Evolutionary conservation across 2,113 vertebrate genomes (phyloP), one percentile per base, ranked within the genome.

Genomic region (Dolichallabes microphthalmus): DNA sequence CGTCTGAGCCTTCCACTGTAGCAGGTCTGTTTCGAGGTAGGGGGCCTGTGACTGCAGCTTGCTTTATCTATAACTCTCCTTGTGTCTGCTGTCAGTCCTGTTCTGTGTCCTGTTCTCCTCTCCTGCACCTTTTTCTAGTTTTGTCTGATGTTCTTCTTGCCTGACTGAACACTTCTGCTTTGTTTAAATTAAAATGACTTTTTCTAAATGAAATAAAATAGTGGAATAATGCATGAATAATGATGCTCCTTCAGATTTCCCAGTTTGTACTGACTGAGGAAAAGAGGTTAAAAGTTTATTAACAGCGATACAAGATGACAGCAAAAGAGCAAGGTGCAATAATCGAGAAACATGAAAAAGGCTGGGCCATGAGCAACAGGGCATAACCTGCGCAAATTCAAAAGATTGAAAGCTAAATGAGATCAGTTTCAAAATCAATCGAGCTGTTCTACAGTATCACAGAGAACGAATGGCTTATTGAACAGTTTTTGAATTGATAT

Each of bases 11-110:
- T 94, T 95, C 96, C 95, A 86, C 94, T 93, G 94, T 97, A 96
- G 95, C 96, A 94, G 95, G 95, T 95, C 95, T 98, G 93, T 97
- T 97, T 93, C 95, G 94, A 97, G 95, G 95, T 97, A 96, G 94
- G 94, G 95, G 75, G 89, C 87, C 25, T 79, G 64, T 85, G 63
- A 68, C 69, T 82, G 76, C 75, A 68, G 84, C 57, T 69, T 86
- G 91, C 87, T 88, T 83, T 75, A 71, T 35, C 30, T 35, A 0
- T 35, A 7, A 25, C 30, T 79, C 55, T 73, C 53, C 61, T 80
- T 69, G 7, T 78, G 19, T 32, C 27, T 78, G 13, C 3, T 27
- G 3, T 73, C 69, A 73, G 10, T 73, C 63, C 83, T 84, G 50
- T 84, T 74, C 87, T 83, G 52, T 66, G 80, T 86, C 27, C 50